These are phyloP conservation scores for Sturnus vulgaris DNA, from an alignment of 2,113 vertebrate species.

Conservation along the genomic window DNA sequence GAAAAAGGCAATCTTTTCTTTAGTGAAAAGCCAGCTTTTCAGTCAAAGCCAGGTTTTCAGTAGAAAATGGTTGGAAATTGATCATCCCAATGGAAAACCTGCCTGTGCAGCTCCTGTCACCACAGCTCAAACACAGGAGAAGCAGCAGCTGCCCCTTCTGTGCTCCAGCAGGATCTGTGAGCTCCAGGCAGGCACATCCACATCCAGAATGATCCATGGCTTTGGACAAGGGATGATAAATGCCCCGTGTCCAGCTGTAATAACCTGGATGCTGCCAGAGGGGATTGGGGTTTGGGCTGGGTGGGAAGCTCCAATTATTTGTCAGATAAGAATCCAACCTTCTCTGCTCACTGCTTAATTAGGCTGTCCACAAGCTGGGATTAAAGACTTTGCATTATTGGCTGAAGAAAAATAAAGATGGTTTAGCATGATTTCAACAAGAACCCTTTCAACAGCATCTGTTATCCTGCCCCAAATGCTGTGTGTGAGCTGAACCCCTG, in stretches of 20 bases:
- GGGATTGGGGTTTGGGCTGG: background rate
- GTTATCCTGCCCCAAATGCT: background rate
- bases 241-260: background rate
- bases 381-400: constrained; percentile 10
- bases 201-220: rapidly evolving
- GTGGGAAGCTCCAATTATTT: background rate
- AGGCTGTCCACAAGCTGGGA: background rate
- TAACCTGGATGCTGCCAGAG: background rate
- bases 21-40: background rate
- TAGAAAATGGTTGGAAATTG: background rate
- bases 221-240: background rate
- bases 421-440: constrained; percentile 7
- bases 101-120: background rate
- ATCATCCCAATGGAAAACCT: background rate
- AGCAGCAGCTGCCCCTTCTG: background rate
- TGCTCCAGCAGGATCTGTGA: background rate
- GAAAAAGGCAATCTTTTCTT: background rate
- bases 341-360: background rate
- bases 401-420: constrained; percentile 9
- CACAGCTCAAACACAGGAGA: rapidly evolving
- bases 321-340: background rate
- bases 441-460: background rate
- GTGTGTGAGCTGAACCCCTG: background rate
- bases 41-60: background rate
- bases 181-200: background rate